These are phyloP conservation scores for Echiichthys vipera DNA, from an alignment of 2,797 vertebrate genomes.

Conservation along the genomic window DNA sequence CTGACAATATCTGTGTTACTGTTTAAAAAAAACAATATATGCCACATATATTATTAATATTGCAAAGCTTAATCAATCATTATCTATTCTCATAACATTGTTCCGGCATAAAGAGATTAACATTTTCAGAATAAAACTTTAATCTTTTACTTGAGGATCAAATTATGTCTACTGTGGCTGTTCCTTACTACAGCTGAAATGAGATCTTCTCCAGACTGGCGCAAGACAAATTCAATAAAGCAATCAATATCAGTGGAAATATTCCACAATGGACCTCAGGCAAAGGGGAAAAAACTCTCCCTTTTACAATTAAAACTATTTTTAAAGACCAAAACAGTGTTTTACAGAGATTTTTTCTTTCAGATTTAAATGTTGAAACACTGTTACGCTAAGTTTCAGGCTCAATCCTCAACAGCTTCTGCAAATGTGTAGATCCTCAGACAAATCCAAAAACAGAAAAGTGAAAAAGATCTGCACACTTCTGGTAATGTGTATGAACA, in stretches of 20 bases:
- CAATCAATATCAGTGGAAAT: conserved; percentile 66
- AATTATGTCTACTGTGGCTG: conserved; percentile 55
- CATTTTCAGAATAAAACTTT: conserved; percentile 14
- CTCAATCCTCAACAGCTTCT: background rate
- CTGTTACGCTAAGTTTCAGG: background rate
- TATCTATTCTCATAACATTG: conserved; percentile 3
- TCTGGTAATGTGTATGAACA: background rate
- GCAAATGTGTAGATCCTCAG: background rate
- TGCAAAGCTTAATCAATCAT: conserved; percentile 19
- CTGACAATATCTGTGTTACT: background rate
- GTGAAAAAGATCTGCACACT: background rate
- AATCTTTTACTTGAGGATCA: conserved; percentile 59
- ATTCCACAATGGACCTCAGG: conserved; percentile 46
- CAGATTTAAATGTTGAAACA: too few species aligned
- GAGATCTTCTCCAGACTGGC: conserved; percentile 54
- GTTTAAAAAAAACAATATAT: too few species aligned
- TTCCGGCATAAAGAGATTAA: conserved; percentile 10
- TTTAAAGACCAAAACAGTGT: background rate
- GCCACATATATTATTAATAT: too few species aligned
- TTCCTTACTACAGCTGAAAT: conserved; percentile 68
- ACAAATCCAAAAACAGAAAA: background rate
- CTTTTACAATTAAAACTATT: conserved; percentile 32
- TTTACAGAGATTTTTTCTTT: background rate
- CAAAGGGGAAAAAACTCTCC: conserved; percentile 15
- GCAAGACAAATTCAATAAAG: conserved; percentile 67